Conservation (phyloP, 2,888 invertebrate genomes). For the Xestia ashworthii region DNA sequence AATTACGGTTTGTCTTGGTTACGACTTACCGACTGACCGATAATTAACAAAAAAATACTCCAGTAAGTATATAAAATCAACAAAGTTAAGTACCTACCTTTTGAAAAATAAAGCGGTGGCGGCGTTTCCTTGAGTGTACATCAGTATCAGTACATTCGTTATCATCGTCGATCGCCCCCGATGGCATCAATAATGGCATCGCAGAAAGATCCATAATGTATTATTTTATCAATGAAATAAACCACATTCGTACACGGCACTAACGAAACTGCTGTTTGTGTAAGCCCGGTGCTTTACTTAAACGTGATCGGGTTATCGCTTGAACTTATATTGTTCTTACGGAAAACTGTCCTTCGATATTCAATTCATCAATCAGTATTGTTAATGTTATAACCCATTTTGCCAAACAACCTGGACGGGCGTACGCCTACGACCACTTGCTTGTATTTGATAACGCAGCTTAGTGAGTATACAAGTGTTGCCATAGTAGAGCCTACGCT, state of each 20-base stretch:
- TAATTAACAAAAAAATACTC: not conserved
- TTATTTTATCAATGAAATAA: constrained; percentile 13
- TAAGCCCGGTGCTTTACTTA: not conserved
- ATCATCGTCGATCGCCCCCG: not conserved
- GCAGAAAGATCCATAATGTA: constrained; percentile 5
- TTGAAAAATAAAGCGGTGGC: constrained; percentile 1
- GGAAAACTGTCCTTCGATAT: not conserved
- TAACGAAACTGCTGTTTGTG: constrained; percentile 10
- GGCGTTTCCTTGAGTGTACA: not conserved
- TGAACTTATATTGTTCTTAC: not conserved
- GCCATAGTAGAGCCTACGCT: not conserved
- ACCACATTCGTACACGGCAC: constrained; percentile 9
- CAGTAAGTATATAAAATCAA: not conserved
- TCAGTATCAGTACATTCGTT: not conserved
- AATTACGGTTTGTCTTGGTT: not conserved
- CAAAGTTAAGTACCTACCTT: constrained; percentile 19
- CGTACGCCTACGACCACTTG: not conserved
- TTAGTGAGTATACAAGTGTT: not conserved
- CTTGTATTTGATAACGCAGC: not conserved
- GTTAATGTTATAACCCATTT: not conserved
- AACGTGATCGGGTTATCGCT: not conserved
- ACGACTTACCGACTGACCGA: not conserved
- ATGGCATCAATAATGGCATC: constrained; percentile 6
- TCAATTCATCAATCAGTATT: not conserved
- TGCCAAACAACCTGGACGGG: not conserved